Conservation (phyloP, 2,888 invertebrate species). For the Crioceris asparagi region DNA sequence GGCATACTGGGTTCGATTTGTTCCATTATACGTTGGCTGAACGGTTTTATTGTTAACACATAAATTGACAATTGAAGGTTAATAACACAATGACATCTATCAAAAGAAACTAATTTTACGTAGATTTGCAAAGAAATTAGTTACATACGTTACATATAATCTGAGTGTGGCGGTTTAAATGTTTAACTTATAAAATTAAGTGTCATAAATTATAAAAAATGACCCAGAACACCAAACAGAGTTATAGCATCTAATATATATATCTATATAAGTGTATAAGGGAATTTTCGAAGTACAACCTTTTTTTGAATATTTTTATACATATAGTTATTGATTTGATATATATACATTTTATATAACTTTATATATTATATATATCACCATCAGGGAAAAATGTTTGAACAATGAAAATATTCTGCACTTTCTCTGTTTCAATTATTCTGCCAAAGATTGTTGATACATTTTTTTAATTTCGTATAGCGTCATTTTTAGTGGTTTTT, state of each 20-base stretch:
- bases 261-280: constrained; percentile 8
- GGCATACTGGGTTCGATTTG: no score
- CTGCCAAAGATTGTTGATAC: constrained; percentile 21
- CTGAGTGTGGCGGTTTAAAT: no score
- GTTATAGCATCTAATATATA: constrained; percentile 10
- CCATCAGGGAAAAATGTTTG: no score
- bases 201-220: constrained; percentile 8
- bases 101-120: no score
- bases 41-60: no score
- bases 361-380: constrained; percentile 11
- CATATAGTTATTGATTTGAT: constrained; percentile 22
- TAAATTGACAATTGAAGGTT: no score
- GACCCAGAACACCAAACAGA: constrained; percentile 16
- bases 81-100: no score
- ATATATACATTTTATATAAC: constrained; percentile 18
- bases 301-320: constrained; percentile 22
- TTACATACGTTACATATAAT: no score
- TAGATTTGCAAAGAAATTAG: no score
- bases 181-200: constrained; percentile 13
- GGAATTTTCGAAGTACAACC: constrained; percentile 19
- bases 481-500: background rate
- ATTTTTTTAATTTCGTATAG: background rate
- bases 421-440: constrained; percentile 15
- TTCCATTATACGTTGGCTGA: no score
- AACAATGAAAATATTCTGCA: constrained; percentile 5